Evolutionary conservation across 2,888 invertebrate genomes (phyloP).

Genomic region (Drosophila anceps): DNA sequence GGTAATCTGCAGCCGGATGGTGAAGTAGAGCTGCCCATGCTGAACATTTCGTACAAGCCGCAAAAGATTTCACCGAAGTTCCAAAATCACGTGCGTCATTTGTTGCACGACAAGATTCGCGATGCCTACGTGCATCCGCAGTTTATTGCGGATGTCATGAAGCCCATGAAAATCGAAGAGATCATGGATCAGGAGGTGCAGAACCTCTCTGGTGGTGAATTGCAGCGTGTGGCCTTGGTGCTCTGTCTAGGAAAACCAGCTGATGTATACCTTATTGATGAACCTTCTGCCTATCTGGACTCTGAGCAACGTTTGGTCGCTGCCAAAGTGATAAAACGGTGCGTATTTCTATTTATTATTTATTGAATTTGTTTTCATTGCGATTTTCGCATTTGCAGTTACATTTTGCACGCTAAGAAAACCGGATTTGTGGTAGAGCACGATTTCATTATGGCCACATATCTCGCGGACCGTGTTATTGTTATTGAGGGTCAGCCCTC

Average conservation of each 20-base stretch:
- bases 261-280: slow-evolving; percentile 99
- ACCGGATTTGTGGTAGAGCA: slow-evolving; percentile 99
- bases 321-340: slow-evolving; percentile 99
- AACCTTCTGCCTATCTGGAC: slow-evolving; percentile 99
- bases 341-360: slow-evolving; percentile 4
- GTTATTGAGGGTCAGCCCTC: slow-evolving; percentile 99
- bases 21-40: slow-evolving; percentile 89
- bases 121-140: slow-evolving; percentile 99
- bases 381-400: slow-evolving; percentile 86
- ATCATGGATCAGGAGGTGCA: slow-evolving; percentile 99
- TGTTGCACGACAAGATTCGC: slow-evolving; percentile 98
- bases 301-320: slow-evolving; percentile 99
- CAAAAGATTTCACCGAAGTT: slow-evolving; percentile 99
- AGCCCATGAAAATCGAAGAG: slow-evolving; percentile 97
- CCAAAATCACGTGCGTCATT: slow-evolving; percentile 95
- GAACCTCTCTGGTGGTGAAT: slow-evolving; percentile 99
- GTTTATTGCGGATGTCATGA: slow-evolving; percentile 99
- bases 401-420: slow-evolving; percentile 99
- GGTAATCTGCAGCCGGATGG: slow-evolving; percentile 97
- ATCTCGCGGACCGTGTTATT: slow-evolving; percentile 98
- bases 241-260: slow-evolving; percentile 99
- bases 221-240: slow-evolving; percentile 98
- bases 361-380: neutral
- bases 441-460: slow-evolving; percentile 99
- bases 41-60: slow-evolving; percentile 99